phyloP scores from a whole-genome alignment of 1,140 invertebrate species.

The Drosophila mayri region DNA sequence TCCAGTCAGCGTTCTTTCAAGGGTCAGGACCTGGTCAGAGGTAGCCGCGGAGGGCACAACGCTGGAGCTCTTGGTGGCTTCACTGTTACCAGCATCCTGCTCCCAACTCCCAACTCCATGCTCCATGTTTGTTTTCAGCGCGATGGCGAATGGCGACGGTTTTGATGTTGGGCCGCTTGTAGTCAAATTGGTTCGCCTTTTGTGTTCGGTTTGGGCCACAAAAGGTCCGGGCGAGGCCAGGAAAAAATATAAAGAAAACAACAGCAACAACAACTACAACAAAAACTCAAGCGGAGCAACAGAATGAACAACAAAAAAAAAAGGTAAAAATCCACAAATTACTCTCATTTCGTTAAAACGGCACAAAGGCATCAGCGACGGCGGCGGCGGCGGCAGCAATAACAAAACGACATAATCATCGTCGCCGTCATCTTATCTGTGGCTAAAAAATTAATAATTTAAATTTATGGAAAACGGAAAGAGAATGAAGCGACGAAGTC shows the following conservation, averaged over 20 bases:
- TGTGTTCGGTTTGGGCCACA: conserved; percentile 56
- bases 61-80: neutral
- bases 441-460: conserved; percentile 82
- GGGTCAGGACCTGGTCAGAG: neutral
- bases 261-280: conserved; percentile 12
- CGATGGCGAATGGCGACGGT: conserved; percentile 56
- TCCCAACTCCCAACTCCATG: neutral
- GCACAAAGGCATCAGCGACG: conserved; percentile 63
- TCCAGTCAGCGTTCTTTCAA: neutral
- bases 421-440: conserved; percentile 79
- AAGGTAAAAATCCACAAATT: conserved; percentile 79
- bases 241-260: conserved; percentile 2
- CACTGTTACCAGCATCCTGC: neutral
- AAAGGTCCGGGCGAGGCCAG: conserved; percentile 37
- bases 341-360: conserved; percentile 81
- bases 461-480: conserved; percentile 81
- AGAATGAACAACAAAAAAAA: conserved; percentile 42
- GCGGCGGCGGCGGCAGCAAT: conserved; percentile 58
- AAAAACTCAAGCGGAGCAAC: conserved; percentile 34
- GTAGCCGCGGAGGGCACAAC: neutral
- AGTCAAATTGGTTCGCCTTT: conserved; percentile 79
- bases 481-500: conserved; percentile 80
- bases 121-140: conserved; percentile 62
- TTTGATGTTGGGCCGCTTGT: conserved; percentile 74
- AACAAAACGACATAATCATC: conserved; percentile 83